A percentile compares a stretch with the other conserved stretches of the same genome.
These are phyloP conservation scores for Takifugu bimaculatus DNA, from an alignment of 2,113 vertebrate genomes.

Conservation along the genomic window DNA sequence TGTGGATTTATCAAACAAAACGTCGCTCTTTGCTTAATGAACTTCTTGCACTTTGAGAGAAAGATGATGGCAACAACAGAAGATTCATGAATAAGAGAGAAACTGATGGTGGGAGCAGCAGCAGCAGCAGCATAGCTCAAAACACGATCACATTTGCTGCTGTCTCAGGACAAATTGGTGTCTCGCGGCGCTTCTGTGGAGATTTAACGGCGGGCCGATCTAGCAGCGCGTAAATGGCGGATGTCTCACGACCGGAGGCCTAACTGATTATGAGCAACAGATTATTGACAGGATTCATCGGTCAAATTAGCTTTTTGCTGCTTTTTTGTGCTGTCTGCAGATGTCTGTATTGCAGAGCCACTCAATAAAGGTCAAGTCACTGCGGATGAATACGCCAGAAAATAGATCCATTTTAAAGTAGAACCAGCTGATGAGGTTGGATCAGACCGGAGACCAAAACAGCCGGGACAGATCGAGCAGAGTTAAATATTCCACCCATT, in stretches of 20 bases:
- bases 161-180: constrained; percentile 38
- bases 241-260: constrained; percentile 24
- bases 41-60: too few species aligned
- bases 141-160: constrained; percentile 20
- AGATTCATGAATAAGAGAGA: background rate
- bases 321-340: background rate
- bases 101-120: constrained; percentile 22
- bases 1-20: too few species aligned
- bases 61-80: too few species aligned
- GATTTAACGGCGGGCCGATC: constrained; percentile 27
- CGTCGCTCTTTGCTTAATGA: too few species aligned
- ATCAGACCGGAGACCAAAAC: too few species aligned
- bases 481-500: too few species aligned
- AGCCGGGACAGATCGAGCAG: too few species aligned
- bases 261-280: constrained; percentile 39
- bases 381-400: too few species aligned
- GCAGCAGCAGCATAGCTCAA: constrained; percentile 34
- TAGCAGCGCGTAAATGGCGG: constrained; percentile 32
- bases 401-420: too few species aligned
- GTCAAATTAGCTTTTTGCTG: constrained; percentile 27
- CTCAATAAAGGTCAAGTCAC: too few species aligned
- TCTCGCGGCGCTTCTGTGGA: constrained; percentile 43
- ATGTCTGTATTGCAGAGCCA: too few species aligned
- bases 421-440: too few species aligned
- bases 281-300: constrained; percentile 39